Base-by-base conservation (phyloP, 53 echinoderm and acorn worm genomes). In the Arbacia lixula region DNA sequence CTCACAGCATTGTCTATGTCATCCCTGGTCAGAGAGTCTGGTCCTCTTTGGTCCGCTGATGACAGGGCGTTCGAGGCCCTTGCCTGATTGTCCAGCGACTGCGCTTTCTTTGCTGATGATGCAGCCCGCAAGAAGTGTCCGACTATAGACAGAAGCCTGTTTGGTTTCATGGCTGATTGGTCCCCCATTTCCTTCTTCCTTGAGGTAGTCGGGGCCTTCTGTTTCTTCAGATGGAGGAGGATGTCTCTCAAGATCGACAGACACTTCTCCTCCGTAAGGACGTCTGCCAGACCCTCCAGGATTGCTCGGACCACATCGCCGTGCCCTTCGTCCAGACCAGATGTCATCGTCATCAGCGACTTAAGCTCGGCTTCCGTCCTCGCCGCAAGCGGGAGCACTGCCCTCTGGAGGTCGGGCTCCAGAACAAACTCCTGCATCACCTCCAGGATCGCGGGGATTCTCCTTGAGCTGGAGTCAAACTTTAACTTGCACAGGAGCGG, bases 71-170 rank as follows among this genome's bases (percentile, higher is more conserved):
- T 25, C 12, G 17, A 2, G 31, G 72, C 52, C 51, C 4, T 50
- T 52, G 17, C 60, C 38, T 74, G 43, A 2, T 28, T 20, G 16
- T 77, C 19, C 35, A 20, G 21, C 64, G 39, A 20, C 30, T 54
- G 12, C 53, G 19, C 76, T 55, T 55, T 16, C 22, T 10, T 1
- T n/a, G 12, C 5, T 54, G 11, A 38, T 30, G 40, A 8, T 17
- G 41, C 58, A 35, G 24, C 39, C 11, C 22, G 58, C 2, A 58
- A 19, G 82, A 61, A 34, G 31, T 50, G 31, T 4, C 64, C 31
- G 2, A 64, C 12, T 34, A 81, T 28, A 63, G 19, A 46, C 29
- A 81, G 50, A 19, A 81, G 82, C 20, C 50, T 38, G 41, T 40
- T 21, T 3, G 34, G 30, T 14, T 26, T 17, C 49, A 81, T 29